Base-by-base conservation (phyloP, 2,113 vertebrate genomes). In the Telmatochromis sp. region DNA sequence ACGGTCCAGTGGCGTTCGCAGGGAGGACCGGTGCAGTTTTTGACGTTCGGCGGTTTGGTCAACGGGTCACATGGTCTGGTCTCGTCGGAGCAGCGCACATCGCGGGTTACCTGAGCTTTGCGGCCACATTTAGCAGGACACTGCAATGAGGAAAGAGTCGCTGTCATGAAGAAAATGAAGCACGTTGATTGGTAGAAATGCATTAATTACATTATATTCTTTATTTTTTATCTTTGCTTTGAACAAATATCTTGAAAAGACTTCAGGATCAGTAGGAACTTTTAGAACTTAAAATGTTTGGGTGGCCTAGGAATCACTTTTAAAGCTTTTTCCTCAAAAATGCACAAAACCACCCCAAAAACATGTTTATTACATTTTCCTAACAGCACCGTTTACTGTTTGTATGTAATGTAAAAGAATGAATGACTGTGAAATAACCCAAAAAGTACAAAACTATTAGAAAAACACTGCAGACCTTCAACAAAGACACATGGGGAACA, bases 1-100 rank as follows among this genome's bases (percentile, higher is more conserved):
- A 98, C 97, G 0, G 98, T 99, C 98, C 98, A 99, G 33, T 98
- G 98, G 14, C 98, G 97, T 90, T 99, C 98, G 1, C 98, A 99
- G 63, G 98, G 97, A 0, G 98, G 97, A 0, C 98, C 98, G 0
- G 97, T 98, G 95, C 98, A 99, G 95, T 99, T 98, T 90, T 99
- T 98, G 91, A 96, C 81, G 1, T 95, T 95, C 1, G 96, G 92
- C 0, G 98, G 98, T 83, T 94, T 95, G 93, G 96, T 96, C 80
- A 86, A 94, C 51, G 93, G 95, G 4, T 99, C 98, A 0, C 98
- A 99, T 2, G 97, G 91, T 90, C 92, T 95, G 94, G 96, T 97
- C 0, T 99, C 98, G 15, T 99, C 98, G 0, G 98, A 98, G 93
- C 98, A 99, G 93, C 98, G 97, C 86, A 99, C 98, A 31, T 99